Evolutionary conservation across 2,797 vertebrate genomes (phyloP).

Genomic region (Poeciliopsis turneri): DNA sequence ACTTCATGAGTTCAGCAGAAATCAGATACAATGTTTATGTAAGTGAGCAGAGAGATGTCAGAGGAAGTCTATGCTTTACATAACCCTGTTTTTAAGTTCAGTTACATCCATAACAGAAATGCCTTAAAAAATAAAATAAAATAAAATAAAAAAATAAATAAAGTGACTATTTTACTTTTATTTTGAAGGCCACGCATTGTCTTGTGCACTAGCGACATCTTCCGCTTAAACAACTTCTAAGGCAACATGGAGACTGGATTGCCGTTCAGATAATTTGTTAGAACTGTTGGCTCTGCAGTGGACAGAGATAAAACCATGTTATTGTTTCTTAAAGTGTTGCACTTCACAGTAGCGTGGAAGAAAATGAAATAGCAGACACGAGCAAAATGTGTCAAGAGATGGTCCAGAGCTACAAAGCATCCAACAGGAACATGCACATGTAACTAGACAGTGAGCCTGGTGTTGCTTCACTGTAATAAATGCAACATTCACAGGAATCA

Average conservation of each 20-base stretch:
- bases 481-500: background rate
- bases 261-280: background rate
- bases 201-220: background rate
- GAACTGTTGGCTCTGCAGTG: background rate
- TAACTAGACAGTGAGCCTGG: background rate
- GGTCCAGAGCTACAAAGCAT: background rate
- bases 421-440: background rate
- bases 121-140: background rate
- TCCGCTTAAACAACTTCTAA: background rate
- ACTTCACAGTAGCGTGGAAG: background rate
- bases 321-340: too few species aligned
- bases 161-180: conserved; percentile 35
- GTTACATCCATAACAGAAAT: background rate
- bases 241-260: background rate
- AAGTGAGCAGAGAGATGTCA: too few species aligned
- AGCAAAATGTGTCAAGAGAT: background rate
- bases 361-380: background rate
- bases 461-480: background rate
- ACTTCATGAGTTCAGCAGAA: background rate
- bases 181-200: conserved; percentile 38
- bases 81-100: background rate
- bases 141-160: too few species aligned
- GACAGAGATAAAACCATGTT: background rate
- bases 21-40: background rate
- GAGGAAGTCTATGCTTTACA: background rate